phyloP scores from a whole-genome alignment of 2,888 invertebrate species.

The Gerosis bhagava region DNA sequence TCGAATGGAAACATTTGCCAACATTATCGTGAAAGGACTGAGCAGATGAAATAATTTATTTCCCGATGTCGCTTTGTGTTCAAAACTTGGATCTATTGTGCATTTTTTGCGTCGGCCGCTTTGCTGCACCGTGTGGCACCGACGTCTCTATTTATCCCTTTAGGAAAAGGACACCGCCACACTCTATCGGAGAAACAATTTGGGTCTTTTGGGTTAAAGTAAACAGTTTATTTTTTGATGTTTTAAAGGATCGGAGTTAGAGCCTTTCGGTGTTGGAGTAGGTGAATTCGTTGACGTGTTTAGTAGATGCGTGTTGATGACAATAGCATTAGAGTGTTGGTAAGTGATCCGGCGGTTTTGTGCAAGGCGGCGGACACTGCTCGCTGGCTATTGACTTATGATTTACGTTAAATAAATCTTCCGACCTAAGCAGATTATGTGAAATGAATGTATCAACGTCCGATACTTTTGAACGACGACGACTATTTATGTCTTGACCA shows the following conservation, averaged over 20 bases:
- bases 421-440: conserved; percentile 57
- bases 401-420: conserved; percentile 66
- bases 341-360: conserved; percentile 69
- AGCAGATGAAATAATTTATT: conserved; percentile 82
- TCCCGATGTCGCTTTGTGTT: conserved; percentile 78
- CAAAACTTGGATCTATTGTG: conserved; percentile 75
- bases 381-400: conserved; percentile 54
- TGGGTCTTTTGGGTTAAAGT: conserved; percentile 12
- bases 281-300: conserved; percentile 46
- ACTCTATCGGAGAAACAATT: conserved; percentile 15
- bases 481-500: too few relatives aligned
- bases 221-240: conserved; percentile 11
- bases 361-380: conserved; percentile 55
- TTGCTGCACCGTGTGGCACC: conserved; percentile 66
- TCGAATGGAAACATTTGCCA: conserved; percentile 82
- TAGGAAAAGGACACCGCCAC: conserved; percentile 62
- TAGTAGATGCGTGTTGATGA: conserved; percentile 69
- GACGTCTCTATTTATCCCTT: conserved; percentile 76
- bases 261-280: conserved; percentile 18
- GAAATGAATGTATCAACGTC: conserved; percentile 19
- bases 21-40: conserved; percentile 80
- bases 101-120: conserved; percentile 71
- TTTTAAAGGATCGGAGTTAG: conserved; percentile 17
- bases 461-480: conserved; percentile 7
- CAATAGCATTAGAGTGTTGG: conserved; percentile 74